phyloP scores from a whole-genome alignment of 2,113 vertebrate genomes.

The Patagioenas fasciata region DNA sequence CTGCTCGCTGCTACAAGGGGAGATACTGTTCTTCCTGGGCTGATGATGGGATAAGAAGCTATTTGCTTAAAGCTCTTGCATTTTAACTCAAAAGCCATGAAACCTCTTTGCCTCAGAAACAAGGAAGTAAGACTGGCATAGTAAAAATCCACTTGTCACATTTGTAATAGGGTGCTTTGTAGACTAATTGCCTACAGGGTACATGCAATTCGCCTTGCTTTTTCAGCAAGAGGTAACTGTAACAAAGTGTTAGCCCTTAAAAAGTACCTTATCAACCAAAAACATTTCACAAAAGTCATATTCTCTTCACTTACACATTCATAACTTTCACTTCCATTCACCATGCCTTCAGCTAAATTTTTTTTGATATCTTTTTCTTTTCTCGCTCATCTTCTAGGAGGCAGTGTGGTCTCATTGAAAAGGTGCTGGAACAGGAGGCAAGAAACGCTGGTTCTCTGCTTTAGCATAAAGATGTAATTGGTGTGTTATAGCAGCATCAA shows the following conservation, averaged over 20 bases:
- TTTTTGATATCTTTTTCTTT: neutral
- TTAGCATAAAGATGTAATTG: neutral
- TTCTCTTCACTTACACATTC: neutral
- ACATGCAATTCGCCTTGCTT: neutral
- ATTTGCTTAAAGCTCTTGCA: slow-evolving; percentile 3
- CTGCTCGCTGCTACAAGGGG: neutral
- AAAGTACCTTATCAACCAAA: neutral
- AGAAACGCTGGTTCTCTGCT: neutral
- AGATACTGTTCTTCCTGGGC: slow-evolving; percentile 30
- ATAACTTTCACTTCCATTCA: neutral
- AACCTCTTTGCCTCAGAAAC: neutral
- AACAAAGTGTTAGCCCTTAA: neutral
- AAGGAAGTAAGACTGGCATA: neutral
- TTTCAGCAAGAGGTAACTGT: neutral
- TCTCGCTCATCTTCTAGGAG: neutral
- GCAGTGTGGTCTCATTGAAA: neutral
- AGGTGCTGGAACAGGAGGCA: neutral
- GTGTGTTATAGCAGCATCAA: neutral
- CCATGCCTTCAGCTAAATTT: neutral
- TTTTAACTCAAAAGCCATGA: slow-evolving; percentile 40
- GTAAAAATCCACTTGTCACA: neutral
- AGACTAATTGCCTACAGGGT: neutral
- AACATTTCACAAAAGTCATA: neutral
- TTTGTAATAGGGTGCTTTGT: neutral
- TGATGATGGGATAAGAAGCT: slow-evolving; percentile 22